A percentile compares a stretch with the other conserved stretches of the same genome.
These are phyloP conservation scores for Yponomeuta malinellus DNA, from an alignment of 2,888 invertebrate species.

Conservation along the genomic window DNA sequence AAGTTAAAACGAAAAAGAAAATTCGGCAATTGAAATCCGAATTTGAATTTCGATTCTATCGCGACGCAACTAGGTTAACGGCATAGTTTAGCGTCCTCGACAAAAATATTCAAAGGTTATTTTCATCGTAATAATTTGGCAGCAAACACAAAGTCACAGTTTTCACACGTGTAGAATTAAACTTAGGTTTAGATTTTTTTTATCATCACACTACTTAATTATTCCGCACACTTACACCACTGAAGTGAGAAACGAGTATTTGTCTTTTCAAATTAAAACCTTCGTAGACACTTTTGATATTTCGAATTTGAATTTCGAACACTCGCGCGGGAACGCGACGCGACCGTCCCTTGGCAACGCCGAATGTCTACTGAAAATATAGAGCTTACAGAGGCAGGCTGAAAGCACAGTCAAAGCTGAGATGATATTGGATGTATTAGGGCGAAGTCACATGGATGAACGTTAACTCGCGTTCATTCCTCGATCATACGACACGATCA, in stretches of 20 bases:
- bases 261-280: not conserved
- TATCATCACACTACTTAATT: not conserved
- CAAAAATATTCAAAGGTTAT: constrained; percentile 43
- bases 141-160: constrained; percentile 31
- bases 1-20: not conserved
- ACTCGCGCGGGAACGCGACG: constrained; percentile 2
- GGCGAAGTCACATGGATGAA: not conserved
- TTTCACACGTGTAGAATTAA: constrained; percentile 8
- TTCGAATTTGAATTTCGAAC: constrained; percentile 9
- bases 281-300: constrained; percentile 3
- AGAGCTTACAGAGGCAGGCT: not conserved
- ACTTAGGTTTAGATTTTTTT: not conserved
- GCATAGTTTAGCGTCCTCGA: constrained; percentile 35
- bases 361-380: constrained; percentile 5
- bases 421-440: not conserved
- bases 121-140: constrained; percentile 42
- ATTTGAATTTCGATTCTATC: not conserved
- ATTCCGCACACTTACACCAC: not conserved
- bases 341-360: constrained; percentile 1
- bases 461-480: too few relatives aligned
- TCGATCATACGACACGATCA: too few relatives aligned
- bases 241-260: not conserved
- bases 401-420: not conserved
- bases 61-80: constrained; percentile 17
- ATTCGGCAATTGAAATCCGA: not conserved